Evolutionary conservation across 2,888 invertebrate genomes (phyloP), one percentile per base, ranked within the genome.

Genomic region (Creontiades dilutus): DNA sequence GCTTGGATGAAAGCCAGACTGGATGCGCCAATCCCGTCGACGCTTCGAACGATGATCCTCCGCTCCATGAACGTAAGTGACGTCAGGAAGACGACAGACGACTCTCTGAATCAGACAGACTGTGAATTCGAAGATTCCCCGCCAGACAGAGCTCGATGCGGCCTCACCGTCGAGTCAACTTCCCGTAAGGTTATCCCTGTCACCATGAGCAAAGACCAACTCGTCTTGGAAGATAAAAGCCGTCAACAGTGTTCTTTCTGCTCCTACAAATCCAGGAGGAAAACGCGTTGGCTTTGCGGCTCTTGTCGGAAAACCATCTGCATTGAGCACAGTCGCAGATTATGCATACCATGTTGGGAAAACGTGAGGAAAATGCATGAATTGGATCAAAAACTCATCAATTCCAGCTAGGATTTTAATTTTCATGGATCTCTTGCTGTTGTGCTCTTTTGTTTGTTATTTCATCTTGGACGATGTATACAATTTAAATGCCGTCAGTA

Each of bases 291-390:
- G 47, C 28, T 78, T 14, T 78, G 78, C 19, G 37, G 78, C 16
- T n/a, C 16, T 11, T 78, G 78, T 13, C 37, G n/a, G 11, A 78
- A 46, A 78, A 46, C 78, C 37, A 78, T 78, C 19, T 78, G 78
- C 47, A 78, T 47, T 46, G 78, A 78, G 19, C 78, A 78, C 46
- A 78, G 46, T 47, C 78, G 78, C 19, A 37, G 78, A 14, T 37
- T 78, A 46, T 78, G 78, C 78, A 2, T 78, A 12, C 47, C 78
- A 0, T 78, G 78, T 46, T 68, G 68, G 68, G 68, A 23, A 52
- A 12, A 52, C 11, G 13, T 14, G 5, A 52, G 52, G 11, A 52
- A 52, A 37, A 37, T 37, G 37, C 37, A 37, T 4, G 37, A 37
- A 37, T 37, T 37, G 37, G 37, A 37, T 37, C 37, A 37, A 37